These are phyloP conservation scores for human (Homo sapiens) DNA, from an alignment of 2,113 vertebrate species.

Conservation along the genomic window DNA sequence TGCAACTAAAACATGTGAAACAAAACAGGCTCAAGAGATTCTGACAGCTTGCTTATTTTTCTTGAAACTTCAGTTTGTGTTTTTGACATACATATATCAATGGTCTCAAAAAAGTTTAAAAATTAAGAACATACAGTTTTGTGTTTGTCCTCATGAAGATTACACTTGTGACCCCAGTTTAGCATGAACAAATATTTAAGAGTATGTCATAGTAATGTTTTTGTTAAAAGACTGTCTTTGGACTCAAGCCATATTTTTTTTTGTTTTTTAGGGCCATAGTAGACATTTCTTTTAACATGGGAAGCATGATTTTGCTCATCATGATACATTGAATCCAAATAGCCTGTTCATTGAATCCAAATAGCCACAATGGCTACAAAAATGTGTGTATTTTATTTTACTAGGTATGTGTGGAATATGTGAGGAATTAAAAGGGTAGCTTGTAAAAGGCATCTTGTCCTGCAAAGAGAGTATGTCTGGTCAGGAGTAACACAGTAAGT, in stretches of 20 bases:
- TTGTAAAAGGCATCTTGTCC: background rate
- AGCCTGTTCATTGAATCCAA: background rate
- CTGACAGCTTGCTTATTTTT: constrained; percentile 60
- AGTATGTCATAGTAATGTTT: background rate
- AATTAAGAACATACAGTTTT: background rate
- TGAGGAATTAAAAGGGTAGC: background rate
- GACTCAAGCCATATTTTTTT: background rate
- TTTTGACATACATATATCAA: constrained; percentile 9
- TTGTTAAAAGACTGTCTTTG: constrained; percentile 16
- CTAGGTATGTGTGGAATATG: background rate
- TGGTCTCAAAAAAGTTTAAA: constrained; percentile 18
- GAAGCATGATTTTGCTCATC: background rate
- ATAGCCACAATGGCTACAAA: background rate
- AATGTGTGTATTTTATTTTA: background rate
- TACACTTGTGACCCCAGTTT: background rate
- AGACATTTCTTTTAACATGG: background rate
- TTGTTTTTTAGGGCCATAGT: background rate
- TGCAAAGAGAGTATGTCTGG: background rate
- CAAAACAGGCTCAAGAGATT: constrained; percentile 51
- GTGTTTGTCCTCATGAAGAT: background rate
- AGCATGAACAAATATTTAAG: background rate
- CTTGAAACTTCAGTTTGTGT: constrained; percentile 49
- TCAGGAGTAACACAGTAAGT: background rate
- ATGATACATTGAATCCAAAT: background rate
- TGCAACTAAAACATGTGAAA: constrained; percentile 53